Conservation (phyloP, 2,113 vertebrate species). For the Dipodomys spectabilis region DNA sequence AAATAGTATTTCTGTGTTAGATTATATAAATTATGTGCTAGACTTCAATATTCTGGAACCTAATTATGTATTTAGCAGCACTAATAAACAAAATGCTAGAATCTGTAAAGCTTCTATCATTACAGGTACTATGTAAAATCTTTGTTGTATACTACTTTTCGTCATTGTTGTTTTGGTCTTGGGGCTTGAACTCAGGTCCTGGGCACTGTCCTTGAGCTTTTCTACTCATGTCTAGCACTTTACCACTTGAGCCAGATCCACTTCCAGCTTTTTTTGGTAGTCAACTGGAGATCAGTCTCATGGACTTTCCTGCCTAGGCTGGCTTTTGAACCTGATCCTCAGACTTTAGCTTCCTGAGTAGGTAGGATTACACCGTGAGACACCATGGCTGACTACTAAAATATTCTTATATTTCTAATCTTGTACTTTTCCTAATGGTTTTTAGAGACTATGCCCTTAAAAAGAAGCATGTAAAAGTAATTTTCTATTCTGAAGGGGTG, state of each 20-base stretch:
- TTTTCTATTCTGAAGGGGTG: conserved; percentile 47
- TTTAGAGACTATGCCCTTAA: conserved; percentile 62
- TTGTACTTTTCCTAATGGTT: conserved; percentile 40
- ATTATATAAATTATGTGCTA: conserved; percentile 55
- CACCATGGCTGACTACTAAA: too few species aligned
- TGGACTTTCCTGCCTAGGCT: too few species aligned
- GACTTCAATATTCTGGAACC: conserved; percentile 43
- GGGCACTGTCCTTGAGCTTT: too few species aligned
- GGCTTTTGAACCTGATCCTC: too few species aligned
- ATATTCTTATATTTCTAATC: conserved; percentile 3
- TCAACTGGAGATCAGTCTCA: too few species aligned
- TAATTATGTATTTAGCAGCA: conserved; percentile 70
- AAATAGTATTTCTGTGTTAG: conserved; percentile 69
- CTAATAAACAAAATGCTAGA: conserved; percentile 63
- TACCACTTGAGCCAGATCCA: too few species aligned
- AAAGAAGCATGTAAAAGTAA: conserved; percentile 57
- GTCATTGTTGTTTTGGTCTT: too few species aligned
- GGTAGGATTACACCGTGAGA: too few species aligned
- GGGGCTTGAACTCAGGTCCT: too few species aligned
- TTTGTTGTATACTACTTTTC: not conserved
- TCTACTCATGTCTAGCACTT: too few species aligned
- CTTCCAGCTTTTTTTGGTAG: too few species aligned
- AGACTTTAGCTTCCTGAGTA: too few species aligned
- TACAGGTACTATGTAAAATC: conserved; percentile 64
- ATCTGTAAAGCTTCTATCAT: conserved; percentile 59